Conservation (phyloP, 2,888 invertebrate species). For the Cephus pulcher region DNA sequence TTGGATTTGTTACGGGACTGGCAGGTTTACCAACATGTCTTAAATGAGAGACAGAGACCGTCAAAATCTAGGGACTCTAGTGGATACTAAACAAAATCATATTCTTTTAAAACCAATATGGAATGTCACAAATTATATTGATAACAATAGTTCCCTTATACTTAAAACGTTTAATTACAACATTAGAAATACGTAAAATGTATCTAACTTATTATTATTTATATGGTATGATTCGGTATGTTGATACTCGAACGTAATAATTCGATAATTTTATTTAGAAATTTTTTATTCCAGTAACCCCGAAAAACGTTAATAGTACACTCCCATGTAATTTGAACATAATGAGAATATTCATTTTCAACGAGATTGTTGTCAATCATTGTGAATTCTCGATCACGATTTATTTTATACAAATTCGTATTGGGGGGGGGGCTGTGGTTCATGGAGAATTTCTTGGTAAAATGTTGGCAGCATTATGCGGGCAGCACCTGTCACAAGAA, state of each 20-base stretch:
- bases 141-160: not conserved
- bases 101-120: not conserved
- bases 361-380: not conserved
- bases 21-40: constrained; percentile 40
- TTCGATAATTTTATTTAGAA: not conserved
- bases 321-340: not conserved
- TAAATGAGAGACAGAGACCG: not conserved
- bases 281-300: not conserved
- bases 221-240: not conserved
- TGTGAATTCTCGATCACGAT: not conserved
- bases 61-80: not conserved
- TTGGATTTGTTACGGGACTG: constrained; percentile 49
- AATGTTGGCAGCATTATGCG: not conserved
- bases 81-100: not conserved
- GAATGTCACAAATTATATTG: not conserved
- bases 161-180: not conserved
- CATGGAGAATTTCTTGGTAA: not conserved
- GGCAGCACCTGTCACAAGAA: constrained; percentile 25
- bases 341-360: not conserved
- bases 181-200: not conserved
- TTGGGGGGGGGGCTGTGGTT: not conserved
- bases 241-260: not conserved
- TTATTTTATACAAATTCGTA: not conserved
- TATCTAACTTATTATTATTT: not conserved
- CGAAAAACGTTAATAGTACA: not conserved